phyloP scores from a whole-genome alignment of 2,888 invertebrate species.

The Oscheius sp. region DNA sequence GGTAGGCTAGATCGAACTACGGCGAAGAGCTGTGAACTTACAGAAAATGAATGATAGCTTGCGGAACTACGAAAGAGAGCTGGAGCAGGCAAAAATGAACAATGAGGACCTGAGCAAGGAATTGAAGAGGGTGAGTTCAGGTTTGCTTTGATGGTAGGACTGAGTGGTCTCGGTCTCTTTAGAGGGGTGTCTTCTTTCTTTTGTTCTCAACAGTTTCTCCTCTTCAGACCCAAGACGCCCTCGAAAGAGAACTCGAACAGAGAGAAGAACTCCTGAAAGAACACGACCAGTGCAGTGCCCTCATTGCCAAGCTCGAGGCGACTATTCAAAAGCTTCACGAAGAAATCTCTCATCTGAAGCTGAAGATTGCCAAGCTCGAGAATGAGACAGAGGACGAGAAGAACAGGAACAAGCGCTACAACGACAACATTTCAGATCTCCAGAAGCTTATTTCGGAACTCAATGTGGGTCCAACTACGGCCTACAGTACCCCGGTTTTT shows the following conservation, averaged over 20 bases:
- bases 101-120: slow-evolving; percentile 52
- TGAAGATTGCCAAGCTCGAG: slow-evolving; percentile 46
- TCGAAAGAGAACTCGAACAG: slow-evolving; percentile 48
- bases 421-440: slow-evolving; percentile 60
- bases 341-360: slow-evolving; percentile 46
- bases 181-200: neutral
- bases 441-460: slow-evolving; percentile 63
- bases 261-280: slow-evolving; percentile 48
- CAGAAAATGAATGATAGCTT: slow-evolving; percentile 62
- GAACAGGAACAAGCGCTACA: slow-evolving; percentile 48
- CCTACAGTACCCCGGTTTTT: neutral
- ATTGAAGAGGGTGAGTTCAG: slow-evolving; percentile 21
- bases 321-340: slow-evolving; percentile 48
- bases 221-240: slow-evolving; percentile 44
- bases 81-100: slow-evolving; percentile 62
- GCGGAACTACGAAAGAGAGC: slow-evolving; percentile 62
- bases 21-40: slow-evolving; percentile 25
- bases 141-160: neutral
- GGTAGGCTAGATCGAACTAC: slow-evolving; percentile 39
- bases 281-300: slow-evolving; percentile 45
- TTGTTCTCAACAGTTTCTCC: neutral
- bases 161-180: neutral
- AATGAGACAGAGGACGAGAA: slow-evolving; percentile 50
- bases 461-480: slow-evolving; percentile 47
- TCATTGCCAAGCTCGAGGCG: slow-evolving; percentile 54